Evolutionary conservation across 1,140 invertebrate species (phyloP).

Genomic region (Rhyacophila brunnea): DNA sequence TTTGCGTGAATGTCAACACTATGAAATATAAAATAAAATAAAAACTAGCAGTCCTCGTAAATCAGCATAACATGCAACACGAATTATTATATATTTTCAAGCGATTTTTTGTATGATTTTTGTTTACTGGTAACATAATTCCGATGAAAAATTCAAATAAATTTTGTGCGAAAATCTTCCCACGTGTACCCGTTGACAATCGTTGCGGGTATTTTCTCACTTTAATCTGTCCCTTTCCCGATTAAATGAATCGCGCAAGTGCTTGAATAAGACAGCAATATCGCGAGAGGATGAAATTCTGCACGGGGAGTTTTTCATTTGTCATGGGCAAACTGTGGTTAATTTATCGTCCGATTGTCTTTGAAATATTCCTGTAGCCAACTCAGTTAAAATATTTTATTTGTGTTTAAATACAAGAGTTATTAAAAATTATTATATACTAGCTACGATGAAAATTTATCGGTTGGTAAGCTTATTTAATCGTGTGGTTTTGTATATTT

Average conservation of each 20-base stretch:
- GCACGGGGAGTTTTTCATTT: constrained; percentile 19
- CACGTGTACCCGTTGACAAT: constrained; percentile 27
- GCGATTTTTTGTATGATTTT: constrained; percentile 11
- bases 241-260: background rate
- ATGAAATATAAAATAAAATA: too few species aligned
- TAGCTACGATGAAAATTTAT: too few species aligned
- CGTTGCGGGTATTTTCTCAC: constrained; percentile 30
- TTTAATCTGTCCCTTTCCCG: constrained; percentile 1
- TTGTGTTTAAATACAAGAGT: too few species aligned
- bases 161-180: constrained; percentile 25
- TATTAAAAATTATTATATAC: too few species aligned
- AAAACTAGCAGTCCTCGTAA: too few species aligned
- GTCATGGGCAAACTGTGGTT: constrained; percentile 16
- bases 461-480: too few species aligned
- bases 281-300: background rate
- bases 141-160: constrained; percentile 33
- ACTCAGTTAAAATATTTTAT: background rate
- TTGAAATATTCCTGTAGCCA: constrained; percentile 16
- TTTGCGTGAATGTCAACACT: too few species aligned
- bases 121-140: constrained; percentile 29
- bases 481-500: too few species aligned
- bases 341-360: constrained; percentile 32
- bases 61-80: background rate
- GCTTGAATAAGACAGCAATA: constrained; percentile 1
- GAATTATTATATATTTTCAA: constrained; percentile 2